phyloP scores from a whole-genome alignment of 2,888 invertebrate genomes.

The Himalopsyche tibetana region DNA sequence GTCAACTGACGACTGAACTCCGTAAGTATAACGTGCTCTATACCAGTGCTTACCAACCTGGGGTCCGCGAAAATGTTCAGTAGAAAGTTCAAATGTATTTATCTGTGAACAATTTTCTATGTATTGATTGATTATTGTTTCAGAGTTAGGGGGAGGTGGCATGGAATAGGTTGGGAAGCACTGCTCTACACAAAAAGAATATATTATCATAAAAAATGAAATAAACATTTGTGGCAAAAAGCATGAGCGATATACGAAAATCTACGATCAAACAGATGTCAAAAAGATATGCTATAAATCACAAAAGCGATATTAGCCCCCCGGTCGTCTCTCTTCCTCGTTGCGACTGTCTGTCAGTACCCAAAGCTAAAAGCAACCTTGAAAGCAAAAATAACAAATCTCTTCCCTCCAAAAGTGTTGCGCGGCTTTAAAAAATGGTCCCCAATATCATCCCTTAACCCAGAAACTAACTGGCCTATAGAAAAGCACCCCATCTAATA shows the following conservation, averaged over 20 bases:
- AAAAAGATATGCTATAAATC: conserved; percentile 44
- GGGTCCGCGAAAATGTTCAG: too few species aligned
- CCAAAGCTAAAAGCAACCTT: conserved; percentile 56
- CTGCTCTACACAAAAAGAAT: too few species aligned
- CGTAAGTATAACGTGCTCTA: too few species aligned
- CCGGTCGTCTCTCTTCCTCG: background rate
- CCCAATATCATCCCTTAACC: conserved; percentile 53
- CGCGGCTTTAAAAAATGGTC: conserved; percentile 56
- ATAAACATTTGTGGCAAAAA: conserved; percentile 1
- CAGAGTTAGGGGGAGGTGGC: too few species aligned
- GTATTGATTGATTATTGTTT: too few species aligned
- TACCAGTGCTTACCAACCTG: too few species aligned
- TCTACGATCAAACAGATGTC: conserved; percentile 6
- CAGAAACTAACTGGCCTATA: conserved; percentile 23
- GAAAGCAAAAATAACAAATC: conserved; percentile 60
- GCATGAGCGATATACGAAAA: background rate
- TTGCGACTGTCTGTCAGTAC: background rate
- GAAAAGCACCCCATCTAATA: background rate
- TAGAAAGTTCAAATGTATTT: too few species aligned
- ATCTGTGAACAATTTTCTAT: too few species aligned
- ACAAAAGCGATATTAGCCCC: conserved; percentile 49
- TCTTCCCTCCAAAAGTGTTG: conserved; percentile 37
- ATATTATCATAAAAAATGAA: background rate
- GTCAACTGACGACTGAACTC: too few species aligned
- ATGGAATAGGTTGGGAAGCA: too few species aligned